Evolutionary conservation across 2,888 invertebrate genomes (phyloP), one percentile per base, ranked within the genome.

Genomic region (Blastobasis lacticolella): DNA sequence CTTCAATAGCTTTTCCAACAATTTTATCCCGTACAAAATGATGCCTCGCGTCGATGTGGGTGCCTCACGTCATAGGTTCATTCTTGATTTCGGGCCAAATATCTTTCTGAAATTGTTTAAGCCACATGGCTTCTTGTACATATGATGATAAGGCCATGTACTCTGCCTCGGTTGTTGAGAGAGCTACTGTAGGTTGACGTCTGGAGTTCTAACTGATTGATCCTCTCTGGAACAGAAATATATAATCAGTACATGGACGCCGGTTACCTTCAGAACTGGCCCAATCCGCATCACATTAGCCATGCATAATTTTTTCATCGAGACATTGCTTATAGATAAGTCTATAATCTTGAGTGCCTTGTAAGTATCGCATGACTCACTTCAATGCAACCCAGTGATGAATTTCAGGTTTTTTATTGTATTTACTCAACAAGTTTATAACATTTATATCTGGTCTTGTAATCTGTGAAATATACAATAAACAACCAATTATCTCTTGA

Each of bases 91-190:
- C 23, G 23, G 23, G 23, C 23, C 23, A 23, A 23, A 23, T 23
- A 23, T 23, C 23, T 23, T 23, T 9, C 48, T 40, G 7, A 5
- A 37, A 45, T 45, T 44, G 49, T 38, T 10, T 10, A 6, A 48
- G 41, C 48, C 44, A 49, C 4, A 49, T n/a, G 6, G 44, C 44
- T 23, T 60, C 56, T 46, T 58, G 54, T 4, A 50, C 43, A 5
- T 48, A 48, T 6, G 49, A 46, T 8, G 57, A 45, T 10, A 56
- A 7, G 8, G 58, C 41, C 55, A 58, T 60, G 38, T 57, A 60
- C 37, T 60, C 58, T 10, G 62, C 62, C 43, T 59, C 60, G 6
- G 52, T 55, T 9, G 51, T 61, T 9, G 61, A 62, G 9, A 62
- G 53, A 0, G 61, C 61, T 38, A 63, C 53, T 6, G 58, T 56